Evolutionary conservation across 2,888 invertebrate species (phyloP).

Genomic region (Endotricha flammealis): DNA sequence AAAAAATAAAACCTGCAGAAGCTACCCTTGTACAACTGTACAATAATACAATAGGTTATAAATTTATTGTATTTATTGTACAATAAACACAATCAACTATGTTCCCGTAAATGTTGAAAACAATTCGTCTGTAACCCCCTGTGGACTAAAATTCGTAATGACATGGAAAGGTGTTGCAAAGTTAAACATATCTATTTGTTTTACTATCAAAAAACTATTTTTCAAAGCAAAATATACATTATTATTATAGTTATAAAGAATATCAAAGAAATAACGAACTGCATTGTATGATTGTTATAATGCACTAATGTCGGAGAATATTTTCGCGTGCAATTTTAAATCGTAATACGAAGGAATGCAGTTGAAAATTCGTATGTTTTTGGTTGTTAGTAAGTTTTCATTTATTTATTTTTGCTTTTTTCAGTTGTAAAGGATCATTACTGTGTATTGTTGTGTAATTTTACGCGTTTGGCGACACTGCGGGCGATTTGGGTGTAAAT

Average conservation of each 20-base stretch:
- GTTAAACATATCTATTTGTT: constrained; percentile 15
- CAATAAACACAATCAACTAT: constrained; percentile 47
- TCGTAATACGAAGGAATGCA: constrained; percentile 15
- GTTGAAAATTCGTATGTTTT: constrained; percentile 23
- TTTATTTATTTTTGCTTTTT: constrained; percentile 64
- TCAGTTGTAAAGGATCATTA: constrained; percentile 70
- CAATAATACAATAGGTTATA: constrained; percentile 41
- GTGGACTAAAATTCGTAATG: constrained; percentile 53
- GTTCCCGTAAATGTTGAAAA: constrained; percentile 56
- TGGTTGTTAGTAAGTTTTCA: constrained; percentile 38
- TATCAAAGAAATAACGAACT: constrained; percentile 9
- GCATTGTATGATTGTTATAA: neutral
- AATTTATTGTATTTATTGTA: constrained; percentile 46
- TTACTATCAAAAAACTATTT: neutral
- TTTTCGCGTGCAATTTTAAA: constrained; percentile 10
- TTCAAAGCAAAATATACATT: constrained; percentile 8
- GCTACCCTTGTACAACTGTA: constrained; percentile 49
- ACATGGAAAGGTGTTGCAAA: constrained; percentile 53
- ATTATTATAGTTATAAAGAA: constrained; percentile 5
- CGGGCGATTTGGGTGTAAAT: constrained; percentile 57
- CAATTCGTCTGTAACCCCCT: constrained; percentile 51
- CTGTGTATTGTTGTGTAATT: constrained; percentile 68
- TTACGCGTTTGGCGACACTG: constrained; percentile 72
- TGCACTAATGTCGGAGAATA: neutral
- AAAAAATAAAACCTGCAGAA: constrained; percentile 35